phyloP scores from a whole-genome alignment of 2,113 vertebrate genomes.

The Larimichthys crocea region DNA sequence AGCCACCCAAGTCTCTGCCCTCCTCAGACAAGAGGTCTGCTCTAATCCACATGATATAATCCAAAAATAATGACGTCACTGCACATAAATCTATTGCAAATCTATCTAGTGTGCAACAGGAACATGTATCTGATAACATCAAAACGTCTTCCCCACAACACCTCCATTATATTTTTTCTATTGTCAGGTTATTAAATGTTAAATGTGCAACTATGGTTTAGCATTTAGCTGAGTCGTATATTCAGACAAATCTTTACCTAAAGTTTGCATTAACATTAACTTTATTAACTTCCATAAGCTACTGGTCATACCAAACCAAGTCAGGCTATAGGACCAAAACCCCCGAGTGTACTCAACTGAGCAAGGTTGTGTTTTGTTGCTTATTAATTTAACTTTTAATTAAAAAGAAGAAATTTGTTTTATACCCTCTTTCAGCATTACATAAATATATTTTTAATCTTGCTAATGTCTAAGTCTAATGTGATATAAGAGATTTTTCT shows the following conservation, averaged over 20 bases:
- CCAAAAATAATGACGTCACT: slow-evolving; percentile 14
- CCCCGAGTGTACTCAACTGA: background rate
- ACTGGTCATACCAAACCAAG: background rate
- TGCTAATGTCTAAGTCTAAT: background rate
- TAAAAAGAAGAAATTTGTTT: background rate
- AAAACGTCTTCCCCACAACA: background rate
- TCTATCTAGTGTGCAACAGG: background rate
- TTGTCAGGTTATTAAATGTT: background rate
- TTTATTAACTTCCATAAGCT: background rate
- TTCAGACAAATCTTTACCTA: background rate
- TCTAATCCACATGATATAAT: slow-evolving; percentile 1
- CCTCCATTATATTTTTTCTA: background rate
- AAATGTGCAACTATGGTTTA: background rate
- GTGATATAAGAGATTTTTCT: background rate
- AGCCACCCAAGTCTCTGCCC: slow-evolving; percentile 95
- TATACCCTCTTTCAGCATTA: background rate
- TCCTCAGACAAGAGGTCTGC: slow-evolving; percentile 96
- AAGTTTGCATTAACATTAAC: background rate
- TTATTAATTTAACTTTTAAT: background rate
- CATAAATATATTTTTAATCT: background rate
- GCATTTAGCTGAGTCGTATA: background rate
- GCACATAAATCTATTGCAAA: background rate
- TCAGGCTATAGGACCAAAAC: background rate
- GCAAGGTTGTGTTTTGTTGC: background rate
- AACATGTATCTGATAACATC: background rate